A percentile compares a stretch with the other conserved stretches of the same genome.
phyloP scores from a whole-genome alignment of 2,113 vertebrate genomes.

The Periophthalmus modestus region DNA sequence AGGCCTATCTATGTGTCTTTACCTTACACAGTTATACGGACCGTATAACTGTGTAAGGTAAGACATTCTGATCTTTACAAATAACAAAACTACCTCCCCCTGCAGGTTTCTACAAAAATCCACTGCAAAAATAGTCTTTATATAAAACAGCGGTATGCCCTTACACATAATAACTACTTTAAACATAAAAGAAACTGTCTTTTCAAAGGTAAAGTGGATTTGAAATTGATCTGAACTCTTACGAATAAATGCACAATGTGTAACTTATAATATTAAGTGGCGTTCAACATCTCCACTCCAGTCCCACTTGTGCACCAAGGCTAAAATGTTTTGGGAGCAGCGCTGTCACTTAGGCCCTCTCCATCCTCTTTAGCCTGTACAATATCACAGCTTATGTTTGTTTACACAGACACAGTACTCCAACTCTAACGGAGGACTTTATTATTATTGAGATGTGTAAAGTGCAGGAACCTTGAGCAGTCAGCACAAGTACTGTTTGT shows the following conservation, averaged over 20 bases:
- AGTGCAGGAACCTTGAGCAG: constrained; percentile 60
- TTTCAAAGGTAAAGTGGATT: constrained; percentile 1
- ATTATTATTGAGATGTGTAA: constrained; percentile 44
- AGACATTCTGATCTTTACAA: constrained; percentile 5
- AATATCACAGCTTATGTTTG: constrained; percentile 11
- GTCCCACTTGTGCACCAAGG: constrained; percentile 12
- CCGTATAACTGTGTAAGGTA: too few relatives aligned
- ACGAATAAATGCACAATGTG: background rate
- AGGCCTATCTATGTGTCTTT: too few relatives aligned
- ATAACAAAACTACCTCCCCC: background rate
- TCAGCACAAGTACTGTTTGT: constrained; percentile 50
- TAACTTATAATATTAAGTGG: constrained; percentile 1
- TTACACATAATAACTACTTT: background rate
- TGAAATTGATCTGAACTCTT: constrained; percentile 9
- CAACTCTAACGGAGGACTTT: constrained; percentile 36
- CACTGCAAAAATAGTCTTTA: background rate
- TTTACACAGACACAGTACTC: constrained; percentile 39
- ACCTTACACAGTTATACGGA: background rate
- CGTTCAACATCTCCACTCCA: background rate
- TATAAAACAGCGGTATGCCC: background rate
- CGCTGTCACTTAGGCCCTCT: background rate
- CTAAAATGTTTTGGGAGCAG: background rate
- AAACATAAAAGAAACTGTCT: background rate
- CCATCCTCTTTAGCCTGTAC: constrained; percentile 24
- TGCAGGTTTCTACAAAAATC: background rate